phyloP scores from a whole-genome alignment of 2,113 vertebrate species.

The Nycticryphes semicollaris region DNA sequence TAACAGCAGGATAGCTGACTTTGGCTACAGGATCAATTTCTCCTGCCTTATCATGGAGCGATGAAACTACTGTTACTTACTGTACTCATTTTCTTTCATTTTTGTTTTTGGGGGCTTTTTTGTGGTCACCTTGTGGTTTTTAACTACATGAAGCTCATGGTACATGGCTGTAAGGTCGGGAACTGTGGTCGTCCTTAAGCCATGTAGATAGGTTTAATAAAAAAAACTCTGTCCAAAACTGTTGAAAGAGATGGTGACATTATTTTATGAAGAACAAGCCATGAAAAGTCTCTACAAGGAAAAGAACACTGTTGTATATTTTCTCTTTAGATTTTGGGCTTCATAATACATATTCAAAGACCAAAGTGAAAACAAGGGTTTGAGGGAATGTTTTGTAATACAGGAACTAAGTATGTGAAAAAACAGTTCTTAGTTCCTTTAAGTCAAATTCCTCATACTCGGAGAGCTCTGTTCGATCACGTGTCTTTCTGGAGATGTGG shows the following conservation, averaged over 20 bases:
- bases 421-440: neutral
- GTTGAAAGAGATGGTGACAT: neutral
- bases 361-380: neutral
- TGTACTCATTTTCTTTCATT: neutral
- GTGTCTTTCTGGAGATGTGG: neutral
- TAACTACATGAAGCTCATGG: neutral
- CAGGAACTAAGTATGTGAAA: neutral
- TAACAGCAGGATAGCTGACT: neutral
- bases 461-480: neutral
- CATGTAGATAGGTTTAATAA: neutral
- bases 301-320: neutral
- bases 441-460: neutral
- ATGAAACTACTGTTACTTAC: neutral
- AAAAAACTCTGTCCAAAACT: neutral
- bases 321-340: neutral
- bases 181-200: neutral
- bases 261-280: neutral
- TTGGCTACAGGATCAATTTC: neutral
- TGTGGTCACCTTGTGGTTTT: neutral
- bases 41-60: neutral
- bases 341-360: neutral
- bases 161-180: neutral
- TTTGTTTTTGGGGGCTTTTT: neutral
- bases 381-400: neutral
- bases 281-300: neutral